These are phyloP conservation scores for Drosophila aldrichi DNA, from an alignment of 2,888 invertebrate genomes.

Conservation along the genomic window DNA sequence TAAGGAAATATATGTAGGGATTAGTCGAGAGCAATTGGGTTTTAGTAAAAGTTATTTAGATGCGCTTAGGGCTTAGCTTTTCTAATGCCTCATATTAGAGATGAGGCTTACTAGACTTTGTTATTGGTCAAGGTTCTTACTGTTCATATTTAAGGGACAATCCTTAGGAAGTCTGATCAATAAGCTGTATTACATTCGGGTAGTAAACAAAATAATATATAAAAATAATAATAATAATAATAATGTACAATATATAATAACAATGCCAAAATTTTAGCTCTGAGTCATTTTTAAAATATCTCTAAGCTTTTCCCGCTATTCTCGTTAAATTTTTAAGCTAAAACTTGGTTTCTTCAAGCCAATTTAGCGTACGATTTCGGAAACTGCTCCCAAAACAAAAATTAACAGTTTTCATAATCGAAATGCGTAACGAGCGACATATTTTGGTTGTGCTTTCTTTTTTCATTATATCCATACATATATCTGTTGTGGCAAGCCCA, in stretches of 20 bases:
- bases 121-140: neutral
- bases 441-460: conserved; percentile 27
- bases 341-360: conserved; percentile 10
- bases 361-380: conserved; percentile 30
- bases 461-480: conserved; percentile 14
- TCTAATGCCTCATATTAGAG: neutral
- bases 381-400: conserved; percentile 66
- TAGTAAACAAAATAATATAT: neutral
- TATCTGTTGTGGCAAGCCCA: conserved; percentile 47
- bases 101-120: neutral
- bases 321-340: neutral
- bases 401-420: conserved; percentile 74
- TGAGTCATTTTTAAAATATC: neutral
- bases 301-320: neutral
- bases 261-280: neutral
- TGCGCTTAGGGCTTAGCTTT: neutral
- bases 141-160: neutral
- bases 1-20: neutral
- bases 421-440: conserved; percentile 61
- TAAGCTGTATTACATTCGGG: neutral
- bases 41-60: neutral
- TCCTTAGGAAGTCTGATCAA: neutral
- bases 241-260: too few species aligned
- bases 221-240: too few species aligned
- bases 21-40: neutral